Base-by-base conservation (phyloP, 2,797 vertebrate genomes). In the Mastacembelus armatus region DNA sequence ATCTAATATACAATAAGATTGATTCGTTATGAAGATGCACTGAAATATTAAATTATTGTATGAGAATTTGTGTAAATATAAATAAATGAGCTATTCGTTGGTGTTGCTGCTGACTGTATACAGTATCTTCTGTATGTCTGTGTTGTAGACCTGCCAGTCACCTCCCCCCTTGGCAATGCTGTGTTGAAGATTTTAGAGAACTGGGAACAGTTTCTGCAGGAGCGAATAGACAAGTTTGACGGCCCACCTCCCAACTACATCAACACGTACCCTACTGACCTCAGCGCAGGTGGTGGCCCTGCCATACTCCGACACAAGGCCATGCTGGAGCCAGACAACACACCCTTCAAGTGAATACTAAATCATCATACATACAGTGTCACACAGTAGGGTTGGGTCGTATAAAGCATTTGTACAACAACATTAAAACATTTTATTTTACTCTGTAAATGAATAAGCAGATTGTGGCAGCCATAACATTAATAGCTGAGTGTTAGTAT, bases 251-350 rank as follows among this genome's bases (percentile, higher is more conserved):
- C 97, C 35, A 98, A 96, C 89, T 99, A 99, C 88, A 96, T 99
- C 86, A 98, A 96, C 83, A 96, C 96, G 19, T 96, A 93, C 36
- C 96, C 97, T 8, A 92, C 93, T 57, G 97, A 99, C 78, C 60
- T 94, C 59, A 95, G 94, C 1, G 73, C 89, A 5, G 96, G 96
- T 45, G 94, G 95, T 5, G 96, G 95, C 44, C 96, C 98, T 3
- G 96, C 97, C 72, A 70, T 96, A 48, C 94, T 98, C 32, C 92
- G 97, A 47, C 97, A 97, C 85, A 99, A 98, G 92, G 98, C 97
- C 56, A 99, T 99, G 97, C 91, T 98, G 78, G 97, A 99, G 80
- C 95, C 97, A 22, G 98, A 99, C 85, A 99, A 99, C 89, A 99
- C 98, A 12, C 98, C 98, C 0, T 99, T 99, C 93, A 99, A 96